Evolutionary conservation across 2,888 invertebrate species (phyloP), one percentile per base, ranked within the genome.

Genomic region (Zonitis immaculata): DNA sequence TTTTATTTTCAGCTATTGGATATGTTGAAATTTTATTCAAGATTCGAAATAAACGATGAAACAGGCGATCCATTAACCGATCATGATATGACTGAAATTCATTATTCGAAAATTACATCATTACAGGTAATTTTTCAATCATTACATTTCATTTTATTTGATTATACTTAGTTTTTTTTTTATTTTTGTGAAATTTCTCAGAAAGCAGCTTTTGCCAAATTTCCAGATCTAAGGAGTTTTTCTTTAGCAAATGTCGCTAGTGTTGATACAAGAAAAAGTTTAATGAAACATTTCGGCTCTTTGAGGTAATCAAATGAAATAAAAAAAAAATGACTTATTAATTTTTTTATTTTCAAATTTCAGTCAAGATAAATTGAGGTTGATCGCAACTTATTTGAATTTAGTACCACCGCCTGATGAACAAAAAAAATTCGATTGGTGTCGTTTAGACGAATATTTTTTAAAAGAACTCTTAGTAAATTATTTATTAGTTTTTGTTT

Each of bases 11-110:
- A 97, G 91, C 79, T 99, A 5, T 77, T 98, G 66, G 91, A 95
- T 62, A 95, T 95, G 88, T 77, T 99, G 48, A 94, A 94, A 71
- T 97, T 98, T 73, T 99, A 99, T 76, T 87, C 93, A 0, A 84
- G 92, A 54, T 99, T 99, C 76, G 99, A 99, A 78, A 99, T 99
- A 58, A 95, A 93, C 74, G 98, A 99, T 70, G 90, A 91, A 68
- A 90, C 91, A 1, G 98, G 98, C 0, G 95, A 96, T 73, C 91
- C 96, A 0, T 79, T 98, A 63, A 91, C 90, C 0, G 94, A 97
- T 69, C 87, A 91, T 57, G 94, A 97, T 68, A 95, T 98, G 87
- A 92, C 93, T 28, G 86, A 93, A 68, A 78, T 89, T 25, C 99
- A 99, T 76, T 99, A 98, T 73, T 85, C 91, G 22, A 88, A 89